Percentiles rank a stretch among this genome's conserved stretches.
phyloP scores from a whole-genome alignment of 64 coral and sea anemone genomes.

The Dendrophyllia cribrosa region DNA sequence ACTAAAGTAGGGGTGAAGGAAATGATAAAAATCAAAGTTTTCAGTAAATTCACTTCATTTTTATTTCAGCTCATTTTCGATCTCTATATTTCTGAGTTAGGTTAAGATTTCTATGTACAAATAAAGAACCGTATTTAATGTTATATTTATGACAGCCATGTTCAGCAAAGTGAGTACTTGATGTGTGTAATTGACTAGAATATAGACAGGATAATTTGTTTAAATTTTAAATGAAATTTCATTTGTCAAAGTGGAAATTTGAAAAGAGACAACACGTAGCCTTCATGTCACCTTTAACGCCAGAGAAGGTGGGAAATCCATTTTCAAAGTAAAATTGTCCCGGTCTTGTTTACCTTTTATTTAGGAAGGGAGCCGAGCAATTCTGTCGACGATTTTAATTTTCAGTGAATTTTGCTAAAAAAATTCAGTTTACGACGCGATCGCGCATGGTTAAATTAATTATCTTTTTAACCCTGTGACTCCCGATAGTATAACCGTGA shows the following conservation, averaged over 20 bases:
- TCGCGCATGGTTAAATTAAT: too few relatives aligned
- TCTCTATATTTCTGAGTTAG: not conserved
- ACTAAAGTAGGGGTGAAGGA: too few relatives aligned
- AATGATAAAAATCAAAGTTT: too few relatives aligned
- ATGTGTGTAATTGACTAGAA: conserved; percentile 26
- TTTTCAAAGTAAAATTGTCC: not conserved
- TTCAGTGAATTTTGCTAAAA: too few relatives aligned
- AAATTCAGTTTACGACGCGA: too few relatives aligned
- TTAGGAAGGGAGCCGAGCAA: not conserved
- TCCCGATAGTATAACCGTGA: too few relatives aligned
- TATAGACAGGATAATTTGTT: conserved; percentile 35
- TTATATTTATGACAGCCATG: not conserved
- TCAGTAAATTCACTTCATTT: too few relatives aligned
- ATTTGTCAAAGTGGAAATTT: conserved; percentile 27
- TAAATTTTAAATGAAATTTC: conserved; percentile 5
- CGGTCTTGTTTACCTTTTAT: not conserved
- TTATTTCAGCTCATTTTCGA: not conserved
- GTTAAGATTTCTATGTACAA: not conserved
- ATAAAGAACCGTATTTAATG: not conserved
- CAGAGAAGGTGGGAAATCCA: conserved; percentile 42
- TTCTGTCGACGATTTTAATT: not conserved
- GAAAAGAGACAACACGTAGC: not conserved
- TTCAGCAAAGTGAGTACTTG: not conserved
- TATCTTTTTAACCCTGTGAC: too few relatives aligned
- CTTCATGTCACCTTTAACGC: not conserved